These are phyloP conservation scores for Nannoperca australis DNA, from an alignment of 2,797 vertebrate species.

Conservation along the genomic window DNA sequence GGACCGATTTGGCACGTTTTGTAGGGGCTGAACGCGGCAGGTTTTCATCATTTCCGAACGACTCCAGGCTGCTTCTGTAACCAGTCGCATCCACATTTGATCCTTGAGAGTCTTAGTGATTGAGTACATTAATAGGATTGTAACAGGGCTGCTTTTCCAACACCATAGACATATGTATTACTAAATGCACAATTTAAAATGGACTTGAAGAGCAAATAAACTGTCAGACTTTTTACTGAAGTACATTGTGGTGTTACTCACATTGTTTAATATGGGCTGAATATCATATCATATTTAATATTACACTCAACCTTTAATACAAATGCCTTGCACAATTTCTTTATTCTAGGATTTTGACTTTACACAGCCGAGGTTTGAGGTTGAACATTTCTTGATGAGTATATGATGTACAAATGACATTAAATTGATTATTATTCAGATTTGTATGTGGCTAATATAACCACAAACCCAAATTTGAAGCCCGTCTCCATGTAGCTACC, in stretches of 20 bases:
- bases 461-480: background rate
- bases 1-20: no score
- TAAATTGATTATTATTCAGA: background rate
- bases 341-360: background rate
- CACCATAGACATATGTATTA: conserved; percentile 24
- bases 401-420: background rate
- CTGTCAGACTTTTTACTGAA: conserved; percentile 2
- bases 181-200: conserved; percentile 17
- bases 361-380: background rate
- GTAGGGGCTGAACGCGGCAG: no score
- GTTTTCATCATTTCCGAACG: background rate
- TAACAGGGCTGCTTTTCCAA: background rate
- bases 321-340: background rate
- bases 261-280: background rate
- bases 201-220: conserved; percentile 46
- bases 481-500: background rate
- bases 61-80: background rate
- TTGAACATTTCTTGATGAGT: background rate
- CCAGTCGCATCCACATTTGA: background rate
- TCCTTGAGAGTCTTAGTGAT: background rate
- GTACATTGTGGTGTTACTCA: background rate
- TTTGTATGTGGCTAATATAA: background rate
- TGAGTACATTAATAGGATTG: background rate
- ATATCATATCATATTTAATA: background rate
- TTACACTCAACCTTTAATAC: background rate